These are phyloP conservation scores for Cryptotis parvus DNA, from an alignment of 2,113 vertebrate species.

Conservation along the genomic window DNA sequence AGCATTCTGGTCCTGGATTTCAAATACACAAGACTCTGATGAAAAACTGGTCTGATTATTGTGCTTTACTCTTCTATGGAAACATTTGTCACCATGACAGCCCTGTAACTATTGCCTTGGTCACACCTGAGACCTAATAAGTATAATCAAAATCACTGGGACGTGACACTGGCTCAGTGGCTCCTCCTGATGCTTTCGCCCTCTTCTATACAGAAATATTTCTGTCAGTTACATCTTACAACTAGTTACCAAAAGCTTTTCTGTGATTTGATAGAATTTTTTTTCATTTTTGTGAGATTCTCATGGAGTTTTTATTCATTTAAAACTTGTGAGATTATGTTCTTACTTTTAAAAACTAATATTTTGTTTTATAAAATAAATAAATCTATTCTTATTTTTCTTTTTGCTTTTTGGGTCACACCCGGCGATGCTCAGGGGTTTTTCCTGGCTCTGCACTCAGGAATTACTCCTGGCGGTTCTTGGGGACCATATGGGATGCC, in stretches of 20 bases:
- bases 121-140: too few species aligned
- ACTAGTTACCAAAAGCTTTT: not conserved
- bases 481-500: too few species aligned
- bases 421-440: too few species aligned
- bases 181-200: too few species aligned
- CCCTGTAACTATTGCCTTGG: not conserved
- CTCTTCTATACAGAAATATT: not conserved
- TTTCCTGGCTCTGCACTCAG: too few species aligned
- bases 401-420: too few species aligned
- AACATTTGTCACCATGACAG: not conserved
- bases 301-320: conserved; percentile 23
- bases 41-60: not conserved
- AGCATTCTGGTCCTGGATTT: not conserved
- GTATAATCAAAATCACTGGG: too few species aligned
- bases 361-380: not conserved
- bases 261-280: not conserved
- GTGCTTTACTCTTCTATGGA: not conserved
- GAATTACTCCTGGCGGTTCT: too few species aligned
- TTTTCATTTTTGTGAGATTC: not conserved
- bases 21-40: not conserved
- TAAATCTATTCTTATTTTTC: too few species aligned
- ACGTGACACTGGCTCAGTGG: too few species aligned
- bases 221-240: not conserved
- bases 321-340: not conserved
- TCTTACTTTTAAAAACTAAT: not conserved